Percentiles rank a stretch among this genome's conserved stretches.
These are phyloP conservation scores for Capitulum mitella DNA, from an alignment of 2,888 invertebrate genomes.

Conservation along the genomic window DNA sequence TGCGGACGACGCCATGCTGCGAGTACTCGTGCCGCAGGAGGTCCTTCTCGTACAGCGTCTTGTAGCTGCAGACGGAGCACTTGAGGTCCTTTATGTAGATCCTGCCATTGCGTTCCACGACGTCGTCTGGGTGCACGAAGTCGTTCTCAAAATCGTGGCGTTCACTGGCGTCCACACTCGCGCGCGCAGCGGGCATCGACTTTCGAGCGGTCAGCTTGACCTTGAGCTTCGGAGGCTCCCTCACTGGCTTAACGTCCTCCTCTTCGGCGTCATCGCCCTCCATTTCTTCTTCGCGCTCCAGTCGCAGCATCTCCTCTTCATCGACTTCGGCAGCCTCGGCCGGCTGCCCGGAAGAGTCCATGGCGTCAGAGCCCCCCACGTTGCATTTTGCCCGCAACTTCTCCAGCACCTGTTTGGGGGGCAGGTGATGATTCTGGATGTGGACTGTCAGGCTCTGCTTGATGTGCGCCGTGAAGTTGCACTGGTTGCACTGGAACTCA, in stretches of 20 bases:
- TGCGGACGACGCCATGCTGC: slow-evolving; percentile 41
- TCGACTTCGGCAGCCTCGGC: slow-evolving; percentile 39
- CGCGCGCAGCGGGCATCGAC: slow-evolving; percentile 30
- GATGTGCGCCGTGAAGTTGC: slow-evolving; percentile 85
- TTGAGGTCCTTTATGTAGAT: slow-evolving; percentile 42
- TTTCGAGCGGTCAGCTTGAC: slow-evolving; percentile 37
- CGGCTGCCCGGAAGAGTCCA: slow-evolving; percentile 32
- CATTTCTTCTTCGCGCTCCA: slow-evolving; percentile 34
- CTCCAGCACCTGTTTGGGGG: slow-evolving; percentile 56
- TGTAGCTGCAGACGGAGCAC: slow-evolving; percentile 52
- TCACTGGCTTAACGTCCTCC: slow-evolving; percentile 34
- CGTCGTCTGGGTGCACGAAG: slow-evolving; percentile 40
- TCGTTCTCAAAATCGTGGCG: slow-evolving; percentile 37
- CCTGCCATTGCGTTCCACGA: slow-evolving; percentile 44
- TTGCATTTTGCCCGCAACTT: slow-evolving; percentile 37
- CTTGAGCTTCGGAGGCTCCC: slow-evolving; percentile 37
- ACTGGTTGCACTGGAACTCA: slow-evolving; percentile 72
- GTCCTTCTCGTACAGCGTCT: slow-evolving; percentile 53
- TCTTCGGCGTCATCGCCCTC: slow-evolving; percentile 32
- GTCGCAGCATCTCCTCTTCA: slow-evolving; percentile 39
- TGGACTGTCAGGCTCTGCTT: slow-evolving; percentile 85
- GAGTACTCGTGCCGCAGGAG: slow-evolving; percentile 51
- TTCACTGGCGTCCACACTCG: slow-evolving; percentile 29
- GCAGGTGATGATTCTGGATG: slow-evolving; percentile 59
- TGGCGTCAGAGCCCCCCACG: slow-evolving; percentile 58